Evolutionary conservation across 2,888 invertebrate genomes (phyloP), one percentile per base, ranked within the genome.

Genomic region (Drosophila subsilvestris): DNA sequence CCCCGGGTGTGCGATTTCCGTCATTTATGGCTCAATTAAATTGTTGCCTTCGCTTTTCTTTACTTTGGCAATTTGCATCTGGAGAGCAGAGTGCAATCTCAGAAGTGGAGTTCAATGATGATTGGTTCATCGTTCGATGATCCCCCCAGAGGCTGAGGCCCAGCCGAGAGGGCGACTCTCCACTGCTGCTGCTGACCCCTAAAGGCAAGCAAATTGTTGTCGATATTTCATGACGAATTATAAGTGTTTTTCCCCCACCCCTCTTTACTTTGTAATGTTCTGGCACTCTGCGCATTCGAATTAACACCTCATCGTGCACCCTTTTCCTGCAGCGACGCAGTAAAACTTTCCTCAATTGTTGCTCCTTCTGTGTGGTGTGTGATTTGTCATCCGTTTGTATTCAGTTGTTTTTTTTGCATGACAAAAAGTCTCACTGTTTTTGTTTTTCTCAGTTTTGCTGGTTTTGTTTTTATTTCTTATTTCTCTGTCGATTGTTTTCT

Each of bases 1-100:
- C 37, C 65, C 59, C 66, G 56, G 58, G 20, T 37, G 14, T 58
- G 20, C 63, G 74, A 72, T 76, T 85, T 86, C 86, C 86, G 86
- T 80, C 85, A 87, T 85, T 85, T 85, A 85, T 83, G 82, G 72
- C 74, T 85, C 75, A 85, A 86, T 86, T 86, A 80, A 78, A 79
- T 62, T 74, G 72, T 67, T 78, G 56, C 56, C 74, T 37, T 63
- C 75, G 76, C 57, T 80, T 76, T 78, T 63, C 69, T 76, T 80
- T 77, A 63, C 83, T 73, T 72, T 73, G 72, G 43, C 60, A 74
- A 80, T 86, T 83, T 75, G 45, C 78, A 77, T 51, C 62, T 67
- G 56, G 56, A 53, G 29, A 50, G 29, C 61, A 58, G 48, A 18
- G 58, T 56, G 43, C 63, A 63, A 37, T 14, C 14, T 37, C 37